phyloP scores from a whole-genome alignment of 2,113 vertebrate species.

The Notothenia rossii region DNA sequence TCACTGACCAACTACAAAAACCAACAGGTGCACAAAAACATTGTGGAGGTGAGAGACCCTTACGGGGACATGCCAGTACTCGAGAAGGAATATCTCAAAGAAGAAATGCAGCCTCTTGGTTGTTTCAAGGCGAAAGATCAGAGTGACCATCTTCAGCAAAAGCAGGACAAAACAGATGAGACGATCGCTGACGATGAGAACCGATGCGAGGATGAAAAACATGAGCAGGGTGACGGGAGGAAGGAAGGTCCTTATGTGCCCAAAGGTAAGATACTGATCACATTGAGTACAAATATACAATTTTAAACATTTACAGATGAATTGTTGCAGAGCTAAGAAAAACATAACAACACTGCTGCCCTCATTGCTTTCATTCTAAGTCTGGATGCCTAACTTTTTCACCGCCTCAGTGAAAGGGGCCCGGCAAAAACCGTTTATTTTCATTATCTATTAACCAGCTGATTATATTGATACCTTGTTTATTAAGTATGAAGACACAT shows the following conservation, averaged over 20 bases:
- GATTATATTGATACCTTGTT: background rate
- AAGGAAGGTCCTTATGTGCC: background rate
- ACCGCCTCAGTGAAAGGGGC: background rate
- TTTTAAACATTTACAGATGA: background rate
- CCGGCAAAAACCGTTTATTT: no score
- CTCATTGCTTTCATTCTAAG: background rate
- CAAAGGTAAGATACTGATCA: constrained; percentile 40
- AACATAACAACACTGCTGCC: background rate
- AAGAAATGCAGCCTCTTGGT: background rate
- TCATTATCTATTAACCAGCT: no score
- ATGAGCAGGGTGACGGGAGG: background rate
- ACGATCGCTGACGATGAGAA: background rate
- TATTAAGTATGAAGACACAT: background rate
- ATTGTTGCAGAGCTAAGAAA: background rate
- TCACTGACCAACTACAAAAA: background rate
- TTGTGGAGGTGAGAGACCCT: background rate
- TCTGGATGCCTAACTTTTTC: background rate
- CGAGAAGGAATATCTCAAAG: constrained; percentile 50
- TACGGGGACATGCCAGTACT: constrained; percentile 59
- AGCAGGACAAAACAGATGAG: background rate
- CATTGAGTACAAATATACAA: no score
- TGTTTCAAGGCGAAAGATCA: constrained; percentile 21
- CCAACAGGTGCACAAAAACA: background rate
- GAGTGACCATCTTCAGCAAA: background rate
- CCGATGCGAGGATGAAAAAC: background rate